These are phyloP conservation scores for Cecidostiba fungosa DNA, from an alignment of 2,888 invertebrate species.

Conservation along the genomic window DNA sequence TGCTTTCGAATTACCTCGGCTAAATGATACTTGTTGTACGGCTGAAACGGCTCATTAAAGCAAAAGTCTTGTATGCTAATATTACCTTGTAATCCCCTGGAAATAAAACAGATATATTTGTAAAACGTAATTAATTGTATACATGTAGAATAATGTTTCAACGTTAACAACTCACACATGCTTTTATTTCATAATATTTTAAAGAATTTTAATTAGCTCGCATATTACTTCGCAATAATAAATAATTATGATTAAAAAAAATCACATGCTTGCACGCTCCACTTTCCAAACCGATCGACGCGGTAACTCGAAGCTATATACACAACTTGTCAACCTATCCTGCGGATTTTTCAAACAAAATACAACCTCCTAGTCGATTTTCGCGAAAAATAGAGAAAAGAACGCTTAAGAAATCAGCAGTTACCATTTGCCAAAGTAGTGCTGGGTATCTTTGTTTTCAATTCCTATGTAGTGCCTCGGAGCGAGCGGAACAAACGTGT, in stretches of 20 bases:
- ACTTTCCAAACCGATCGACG: not conserved
- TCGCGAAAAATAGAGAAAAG: not conserved
- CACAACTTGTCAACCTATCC: not conserved
- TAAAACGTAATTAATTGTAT: not conserved
- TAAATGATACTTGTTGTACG: conserved; percentile 78
- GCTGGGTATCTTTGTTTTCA: conserved; percentile 70
- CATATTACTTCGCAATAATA: not conserved
- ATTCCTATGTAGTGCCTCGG: conserved; percentile 72
- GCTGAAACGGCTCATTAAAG: conserved; percentile 79
- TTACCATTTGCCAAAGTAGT: conserved; percentile 79
- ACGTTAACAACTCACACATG: not conserved
- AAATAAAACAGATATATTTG: conserved; percentile 33
- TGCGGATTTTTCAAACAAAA: not conserved
- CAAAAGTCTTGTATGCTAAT: conserved; percentile 78
- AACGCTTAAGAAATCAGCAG: not conserved
- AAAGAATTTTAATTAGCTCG: not conserved
- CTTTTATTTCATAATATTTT: not conserved
- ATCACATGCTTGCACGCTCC: not conserved
- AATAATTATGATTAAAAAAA: not conserved
- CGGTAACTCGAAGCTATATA: not conserved
- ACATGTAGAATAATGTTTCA: not conserved
- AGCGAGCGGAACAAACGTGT: conserved; percentile 76
- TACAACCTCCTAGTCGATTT: not conserved
- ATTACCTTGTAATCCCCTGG: conserved; percentile 79
- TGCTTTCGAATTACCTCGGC: conserved; percentile 74